phyloP scores from a whole-genome alignment of 2,113 vertebrate species.

The Alethe castanea region DNA sequence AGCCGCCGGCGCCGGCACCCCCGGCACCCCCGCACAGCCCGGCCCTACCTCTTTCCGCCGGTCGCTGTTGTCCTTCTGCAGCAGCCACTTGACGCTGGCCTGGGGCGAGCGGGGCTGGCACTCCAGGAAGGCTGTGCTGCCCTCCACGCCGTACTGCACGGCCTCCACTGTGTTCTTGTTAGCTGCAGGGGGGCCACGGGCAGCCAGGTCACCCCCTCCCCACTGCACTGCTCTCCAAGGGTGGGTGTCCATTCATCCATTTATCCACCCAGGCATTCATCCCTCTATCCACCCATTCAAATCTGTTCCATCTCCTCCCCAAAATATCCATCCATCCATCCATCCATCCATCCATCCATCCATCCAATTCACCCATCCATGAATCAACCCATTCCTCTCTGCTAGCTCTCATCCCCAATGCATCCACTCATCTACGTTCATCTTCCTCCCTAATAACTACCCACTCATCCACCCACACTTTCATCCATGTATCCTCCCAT shows the following conservation, averaged over 20 bases:
- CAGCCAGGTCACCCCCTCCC: background rate
- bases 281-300: background rate
- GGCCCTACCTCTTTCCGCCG: slow-evolving; percentile 90
- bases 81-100: slow-evolving; percentile 92
- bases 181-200: slow-evolving; percentile 56
- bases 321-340: background rate
- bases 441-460: background rate
- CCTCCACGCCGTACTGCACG: slow-evolving; percentile 92
- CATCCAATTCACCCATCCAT: too few species aligned
- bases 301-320: background rate
- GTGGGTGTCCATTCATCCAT: too few species aligned
- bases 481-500: too few species aligned
- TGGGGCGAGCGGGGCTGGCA: slow-evolving; percentile 95
- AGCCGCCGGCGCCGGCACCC: accelerated
- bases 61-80: slow-evolving; percentile 94
- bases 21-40: background rate
- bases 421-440: background rate
- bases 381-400: background rate
- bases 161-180: slow-evolving; percentile 91
- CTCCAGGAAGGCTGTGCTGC: slow-evolving; percentile 93
- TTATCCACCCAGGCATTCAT: too few species aligned
- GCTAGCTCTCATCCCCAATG: background rate
- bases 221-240: background rate
- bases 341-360: background rate
- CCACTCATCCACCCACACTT: background rate